Base-by-base conservation (phyloP, 2,888 invertebrate genomes). In the Criorhina ranunculi region DNA sequence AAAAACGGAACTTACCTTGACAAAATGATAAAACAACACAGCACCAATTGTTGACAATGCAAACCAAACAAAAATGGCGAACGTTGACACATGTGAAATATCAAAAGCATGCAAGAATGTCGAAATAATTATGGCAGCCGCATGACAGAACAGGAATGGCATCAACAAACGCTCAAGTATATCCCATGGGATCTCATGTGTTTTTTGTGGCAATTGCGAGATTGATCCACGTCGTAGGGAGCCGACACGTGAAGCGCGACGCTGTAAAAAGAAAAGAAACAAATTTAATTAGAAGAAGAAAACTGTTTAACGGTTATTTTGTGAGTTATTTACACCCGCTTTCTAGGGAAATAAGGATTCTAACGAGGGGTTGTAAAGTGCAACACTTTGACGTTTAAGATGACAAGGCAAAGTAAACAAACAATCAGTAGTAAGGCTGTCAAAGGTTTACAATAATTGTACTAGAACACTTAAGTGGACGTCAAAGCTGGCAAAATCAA, bases 1-100 rank as follows among this genome's bases (percentile, higher is more conserved):
- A n/a, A 40, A 37, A 11, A 64, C 3, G 31, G 9, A 15, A 90
- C 93, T 93, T 92, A 96, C 96, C 95, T 96, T 96, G 59, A 97
- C 93, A 90, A 96, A 96, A 89, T 96, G 96, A 92, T 96, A 97
- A 92, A 96, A 96, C 91, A 96, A 93, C 8, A 96, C 95, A 2
- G 95, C 95, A 29, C 95, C 95, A 83, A 95, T 93, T 79, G 95
- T 94, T 60, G 95, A 95, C 88, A 96, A 93, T 60, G 95, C 93
- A 90, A 96, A 95, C 93, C 96, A 94, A 35, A 96, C 94, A 91
- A 96, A 96, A 15, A 96, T 93, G 7, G 96, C 95, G 90, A 96
- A 95, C 70, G 95, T 95, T 8, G 96, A 95, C 83, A 96, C 93
- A 89, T 95, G 94, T 86, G 96, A 96, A 87, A 96, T 94, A 88